Conservation (phyloP, 2,797 vertebrate species). For the Typhlichthys subterraneus region DNA sequence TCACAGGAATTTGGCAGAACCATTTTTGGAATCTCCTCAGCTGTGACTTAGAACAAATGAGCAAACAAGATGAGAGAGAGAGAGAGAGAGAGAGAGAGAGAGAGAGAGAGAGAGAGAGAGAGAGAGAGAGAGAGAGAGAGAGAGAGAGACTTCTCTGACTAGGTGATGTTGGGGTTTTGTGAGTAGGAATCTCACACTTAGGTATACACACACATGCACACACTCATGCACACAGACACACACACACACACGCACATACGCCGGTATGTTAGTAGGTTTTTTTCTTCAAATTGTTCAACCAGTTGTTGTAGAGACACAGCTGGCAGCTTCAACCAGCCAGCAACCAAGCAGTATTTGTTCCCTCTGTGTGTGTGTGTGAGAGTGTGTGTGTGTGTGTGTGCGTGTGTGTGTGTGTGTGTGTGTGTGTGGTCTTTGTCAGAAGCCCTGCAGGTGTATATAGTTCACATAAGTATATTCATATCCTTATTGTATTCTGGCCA, state of each 20-base stretch:
- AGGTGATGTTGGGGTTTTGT: conserved; percentile 39
- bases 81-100: not conserved
- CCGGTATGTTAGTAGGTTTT: conserved; percentile 11
- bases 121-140: conserved; percentile 1
- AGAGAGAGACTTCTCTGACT: conserved; percentile 58
- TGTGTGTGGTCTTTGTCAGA: conserved; percentile 62
- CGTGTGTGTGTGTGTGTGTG: conserved; percentile 22
- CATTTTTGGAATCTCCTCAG: not conserved
- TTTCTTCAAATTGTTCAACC: too few relatives aligned
- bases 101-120: not conserved
- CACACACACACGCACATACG: too few relatives aligned
- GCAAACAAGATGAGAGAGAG: conserved; percentile 37
- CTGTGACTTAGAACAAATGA: not conserved
- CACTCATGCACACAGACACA: too few relatives aligned
- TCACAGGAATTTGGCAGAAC: not conserved
- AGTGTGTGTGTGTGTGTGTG: conserved; percentile 11
- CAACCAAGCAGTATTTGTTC: conserved; percentile 59
- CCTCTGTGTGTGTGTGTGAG: conserved; percentile 25
- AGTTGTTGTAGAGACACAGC: conserved; percentile 24
- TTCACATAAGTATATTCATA: conserved; percentile 75
- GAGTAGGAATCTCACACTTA: too few relatives aligned
- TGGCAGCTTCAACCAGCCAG: conserved; percentile 21
- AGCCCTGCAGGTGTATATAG: conserved; percentile 75
- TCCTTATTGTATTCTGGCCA: conserved; percentile 76
- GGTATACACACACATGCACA: too few relatives aligned